These are phyloP conservation scores for Nycticebus coucang DNA, from an alignment of 2,113 vertebrate species.

Conservation along the genomic window DNA sequence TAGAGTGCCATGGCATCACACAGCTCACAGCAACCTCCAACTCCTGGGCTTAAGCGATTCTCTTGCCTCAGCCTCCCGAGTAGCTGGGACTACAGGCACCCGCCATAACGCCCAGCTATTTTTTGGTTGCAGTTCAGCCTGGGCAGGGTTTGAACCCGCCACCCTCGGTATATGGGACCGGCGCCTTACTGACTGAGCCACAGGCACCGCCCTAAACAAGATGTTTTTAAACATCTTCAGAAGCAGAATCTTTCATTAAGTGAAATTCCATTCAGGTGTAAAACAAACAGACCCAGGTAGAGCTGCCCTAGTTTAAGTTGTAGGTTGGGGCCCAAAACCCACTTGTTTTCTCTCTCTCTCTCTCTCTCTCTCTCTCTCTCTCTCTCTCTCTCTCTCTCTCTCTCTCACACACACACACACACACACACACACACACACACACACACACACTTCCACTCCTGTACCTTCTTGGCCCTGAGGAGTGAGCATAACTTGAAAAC, in stretches of 20 bases:
- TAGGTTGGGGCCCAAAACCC: neutral
- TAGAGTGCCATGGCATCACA: no score
- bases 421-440: neutral
- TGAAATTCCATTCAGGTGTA: neutral
- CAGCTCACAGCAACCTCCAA: no score
- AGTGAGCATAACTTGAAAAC: neutral
- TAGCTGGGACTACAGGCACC: no score
- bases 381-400: neutral
- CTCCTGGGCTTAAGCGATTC: no score
- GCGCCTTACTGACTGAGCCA: no score
- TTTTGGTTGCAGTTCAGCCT: no score
- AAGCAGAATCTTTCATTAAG: conserved; percentile 15
- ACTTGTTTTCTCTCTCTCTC: neutral
- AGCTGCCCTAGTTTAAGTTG: neutral
- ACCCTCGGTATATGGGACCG: no score
- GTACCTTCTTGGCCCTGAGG: neutral
- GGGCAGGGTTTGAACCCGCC: no score
- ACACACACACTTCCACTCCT: neutral
- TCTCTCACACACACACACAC: neutral
- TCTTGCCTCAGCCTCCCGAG: no score
- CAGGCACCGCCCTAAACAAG: no score
- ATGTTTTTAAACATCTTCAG: conserved; percentile 26
- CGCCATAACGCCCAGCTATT: no score
- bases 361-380: neutral
- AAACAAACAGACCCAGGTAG: neutral